A percentile compares a stretch with the other conserved stretches of the same genome.
Evolutionary conservation across 2,888 invertebrate species (phyloP).

Genomic region (Pyrrhia umbra): DNA sequence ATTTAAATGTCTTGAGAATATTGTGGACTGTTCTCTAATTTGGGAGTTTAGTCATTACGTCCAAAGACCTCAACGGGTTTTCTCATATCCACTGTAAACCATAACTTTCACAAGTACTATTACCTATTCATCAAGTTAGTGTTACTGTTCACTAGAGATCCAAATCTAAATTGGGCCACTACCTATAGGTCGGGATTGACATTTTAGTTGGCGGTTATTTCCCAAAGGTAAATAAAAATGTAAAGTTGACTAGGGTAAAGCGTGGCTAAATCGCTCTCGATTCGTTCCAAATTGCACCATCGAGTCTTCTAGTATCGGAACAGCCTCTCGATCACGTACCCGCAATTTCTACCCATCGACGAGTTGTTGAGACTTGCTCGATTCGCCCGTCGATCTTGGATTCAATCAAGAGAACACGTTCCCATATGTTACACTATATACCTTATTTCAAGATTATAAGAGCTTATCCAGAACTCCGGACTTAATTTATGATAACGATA

Average conservation of each 20-base stretch:
- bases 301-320: slow-evolving; percentile 66
- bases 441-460: slow-evolving; percentile 34
- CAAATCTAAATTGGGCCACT: slow-evolving; percentile 57
- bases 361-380: slow-evolving; percentile 64
- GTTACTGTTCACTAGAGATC: slow-evolving; percentile 33
- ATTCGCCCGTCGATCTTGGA: slow-evolving; percentile 60
- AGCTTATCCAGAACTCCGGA: slow-evolving; percentile 10
- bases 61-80: slow-evolving; percentile 1
- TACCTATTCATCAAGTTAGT: slow-evolving; percentile 25
- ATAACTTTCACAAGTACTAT: slow-evolving; percentile 10
- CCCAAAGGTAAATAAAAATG: slow-evolving; percentile 65
- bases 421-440: slow-evolving; percentile 41
- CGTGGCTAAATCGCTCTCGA: slow-evolving; percentile 69
- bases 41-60: not conserved
- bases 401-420: slow-evolving; percentile 64
- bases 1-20: not conserved
- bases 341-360: slow-evolving; percentile 68
- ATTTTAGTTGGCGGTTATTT: slow-evolving; percentile 53
- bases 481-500: slow-evolving; percentile 36
- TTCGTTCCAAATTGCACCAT: slow-evolving; percentile 73
- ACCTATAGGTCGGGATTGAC: slow-evolving; percentile 42
- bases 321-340: slow-evolving; percentile 75
- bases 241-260: slow-evolving; percentile 62
- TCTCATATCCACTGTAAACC: slow-evolving; percentile 5
- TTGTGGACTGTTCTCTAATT: not conserved